These are phyloP conservation scores for Lethenteron camtschaticum DNA, from an alignment of 2,113 vertebrate genomes.

Conservation along the genomic window DNA sequence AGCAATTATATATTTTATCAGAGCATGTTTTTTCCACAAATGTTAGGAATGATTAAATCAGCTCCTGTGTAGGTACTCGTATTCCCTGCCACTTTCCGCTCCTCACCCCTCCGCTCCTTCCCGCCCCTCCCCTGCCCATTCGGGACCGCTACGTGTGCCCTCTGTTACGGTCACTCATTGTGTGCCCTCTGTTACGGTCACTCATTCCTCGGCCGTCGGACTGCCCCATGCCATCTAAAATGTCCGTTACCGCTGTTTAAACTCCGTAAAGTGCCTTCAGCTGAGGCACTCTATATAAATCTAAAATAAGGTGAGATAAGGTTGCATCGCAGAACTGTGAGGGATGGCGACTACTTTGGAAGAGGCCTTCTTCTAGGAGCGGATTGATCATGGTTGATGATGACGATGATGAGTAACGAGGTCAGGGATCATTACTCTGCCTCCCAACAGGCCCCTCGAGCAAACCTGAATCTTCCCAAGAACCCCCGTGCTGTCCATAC, in stretches of 20 bases:
- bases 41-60: too few species aligned
- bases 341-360: too few species aligned
- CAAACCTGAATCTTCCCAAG: slow-evolving; percentile 81
- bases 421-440: background rate
- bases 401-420: slow-evolving; percentile 7
- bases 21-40: too few species aligned
- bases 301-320: slow-evolving; percentile 16
- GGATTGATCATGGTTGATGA: slow-evolving; percentile 1
- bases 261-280: background rate
- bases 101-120: background rate
- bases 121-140: background rate
- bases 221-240: too few species aligned
- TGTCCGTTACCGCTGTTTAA: too few species aligned
- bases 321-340: slow-evolving; percentile 26
- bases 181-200: background rate
- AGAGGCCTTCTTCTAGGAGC: too few species aligned
- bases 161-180: background rate
- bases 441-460: too few species aligned
- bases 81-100: background rate
- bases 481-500: slow-evolving; percentile 92
- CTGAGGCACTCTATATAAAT: background rate
- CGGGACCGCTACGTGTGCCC: background rate
- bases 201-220: background rate
- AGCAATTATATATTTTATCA: too few species aligned
- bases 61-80: too few species aligned